Evolutionary conservation across 2,113 vertebrate genomes (phyloP), one percentile per base, ranked within the genome.

Genomic region (Perca schrenkii): DNA sequence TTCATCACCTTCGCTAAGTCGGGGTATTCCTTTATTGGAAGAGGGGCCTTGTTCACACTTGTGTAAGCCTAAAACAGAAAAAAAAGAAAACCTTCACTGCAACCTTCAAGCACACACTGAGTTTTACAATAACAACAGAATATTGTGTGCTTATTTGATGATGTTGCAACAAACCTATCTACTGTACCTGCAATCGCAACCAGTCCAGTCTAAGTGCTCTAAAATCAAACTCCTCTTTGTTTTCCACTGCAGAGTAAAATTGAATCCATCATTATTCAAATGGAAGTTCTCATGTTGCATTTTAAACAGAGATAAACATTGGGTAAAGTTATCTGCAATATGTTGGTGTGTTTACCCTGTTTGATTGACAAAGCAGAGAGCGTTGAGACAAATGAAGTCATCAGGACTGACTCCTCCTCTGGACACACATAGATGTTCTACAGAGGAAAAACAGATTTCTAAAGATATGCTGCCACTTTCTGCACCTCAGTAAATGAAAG

Each of bases 341-440:
- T 34, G 19, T 3, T 36, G 28, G 8, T 47, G 14, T 49, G 15
- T 6, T 78, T 89, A 98, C 98, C 95, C 96, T 97, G 97, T 88
- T 97, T 98, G 87, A 96, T 16, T 5, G 94, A 95, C 40, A 99
- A 94, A 53, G 94, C 93, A 2, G 97, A 96, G 66, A 99, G 91
- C 2, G 92, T 93, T n/a, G 95, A 97, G 84, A 99, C 97, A 2
- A 99, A 98, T 0, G 97, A 97, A 0, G 95, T 97, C 93, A 98
- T 94, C 69, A 99, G 96, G 56, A 98, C 83, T 0, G 98, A 99
- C 66, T 99, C 98, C 78, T 99, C 98, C 83, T 99, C 98, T 2
- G 98, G 98, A 92, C 98, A 99, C 25, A 99, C 98, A 0, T 93
- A 95, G 68, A 99, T 96, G 80, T 97, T 97, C 98, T 99, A 86